Base-by-base conservation (phyloP, 2,888 invertebrate genomes). In the Drosophila gaucha region DNA sequence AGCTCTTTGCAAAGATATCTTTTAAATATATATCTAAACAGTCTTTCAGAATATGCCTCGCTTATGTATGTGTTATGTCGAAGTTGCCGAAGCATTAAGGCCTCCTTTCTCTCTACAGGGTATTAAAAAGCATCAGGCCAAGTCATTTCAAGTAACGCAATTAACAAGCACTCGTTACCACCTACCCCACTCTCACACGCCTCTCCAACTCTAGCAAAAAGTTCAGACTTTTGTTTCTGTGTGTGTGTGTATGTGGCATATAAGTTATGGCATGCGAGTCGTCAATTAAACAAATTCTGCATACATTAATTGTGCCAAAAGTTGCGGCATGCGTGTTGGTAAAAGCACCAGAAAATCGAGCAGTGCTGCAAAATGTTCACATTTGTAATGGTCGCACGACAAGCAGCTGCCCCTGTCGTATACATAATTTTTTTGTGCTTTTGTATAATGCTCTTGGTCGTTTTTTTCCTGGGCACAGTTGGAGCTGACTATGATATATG, bases 231-330 rank as follows among this genome's bases (percentile, higher is more conserved):
- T 6, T 18, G 20, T 44, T 28, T 47, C 56, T 20, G 26, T 20
- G 24, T 20, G 24, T 30, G 18, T 31, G 30, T 46, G 38, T 65
- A 39, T 49, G 44, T 52, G 57, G 44, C 41, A 28, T 43, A 63
- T 72, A 73, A 80, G 71, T 74, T 74, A 74, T 83, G 64, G 75
- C 83, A 84, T 83, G 88, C 63, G 63, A 76, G 70, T 68, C 88
- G 77, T 86, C 88, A 88, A 86, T 86, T 88, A 86, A 86, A 85
- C 80, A 86, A 78, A 88, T 80, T 86, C 74, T 69, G 82, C 86
- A 77, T 71, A 64, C 86, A 88, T 84, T 85, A 84, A 85, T 88
- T 84, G 79, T 79, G 83, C 74, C 83, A 57, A 82, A 79, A 87
- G 58, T 69, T 74, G 70, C 30, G 62, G 47, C 51, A 58, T 74